Evolutionary conservation across 2,888 invertebrate genomes (phyloP).

Genomic region (Pollenia griseotomentosa): DNA sequence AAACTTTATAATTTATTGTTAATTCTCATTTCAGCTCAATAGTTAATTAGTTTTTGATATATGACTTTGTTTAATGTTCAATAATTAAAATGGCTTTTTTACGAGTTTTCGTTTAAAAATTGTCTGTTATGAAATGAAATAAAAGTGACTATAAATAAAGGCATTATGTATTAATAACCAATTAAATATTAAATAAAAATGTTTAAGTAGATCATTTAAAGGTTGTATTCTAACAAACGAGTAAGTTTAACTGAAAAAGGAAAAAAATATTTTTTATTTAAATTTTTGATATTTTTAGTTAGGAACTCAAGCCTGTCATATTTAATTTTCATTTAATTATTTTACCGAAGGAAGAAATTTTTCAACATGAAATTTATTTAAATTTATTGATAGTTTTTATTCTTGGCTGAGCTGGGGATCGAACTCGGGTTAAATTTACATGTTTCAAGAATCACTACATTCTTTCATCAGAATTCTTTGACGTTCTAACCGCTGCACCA

Average conservation of each 20-base stretch:
- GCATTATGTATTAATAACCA: conserved; percentile 48
- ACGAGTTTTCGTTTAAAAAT: conserved; percentile 21
- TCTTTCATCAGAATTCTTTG: too few relatives aligned
- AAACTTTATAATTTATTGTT: conserved; percentile 72
- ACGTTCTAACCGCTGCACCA: too few relatives aligned
- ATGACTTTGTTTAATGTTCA: conserved; percentile 62
- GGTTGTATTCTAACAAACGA: neutral
- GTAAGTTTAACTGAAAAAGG: neutral
- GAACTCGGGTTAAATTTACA: too few relatives aligned
- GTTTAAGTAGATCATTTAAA: conserved; percentile 30
- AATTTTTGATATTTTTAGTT: too few relatives aligned
- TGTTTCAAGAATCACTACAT: too few relatives aligned
- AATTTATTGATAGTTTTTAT: too few relatives aligned
- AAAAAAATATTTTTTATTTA: neutral
- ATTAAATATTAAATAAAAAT: conserved; percentile 7
- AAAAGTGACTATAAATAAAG: conserved; percentile 45
- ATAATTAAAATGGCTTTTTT: conserved; percentile 64
- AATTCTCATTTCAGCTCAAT: conserved; percentile 65
- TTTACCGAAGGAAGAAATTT: too few relatives aligned
- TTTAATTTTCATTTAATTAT: too few relatives aligned
- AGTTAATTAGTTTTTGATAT: conserved; percentile 73
- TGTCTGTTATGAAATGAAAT: conserved; percentile 27
- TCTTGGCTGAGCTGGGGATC: too few relatives aligned
- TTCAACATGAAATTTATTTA: too few relatives aligned
- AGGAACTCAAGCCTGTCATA: too few relatives aligned